Evolutionary conservation across 2,113 vertebrate genomes (phyloP).

Genomic region (Cyanoderma ruficeps): DNA sequence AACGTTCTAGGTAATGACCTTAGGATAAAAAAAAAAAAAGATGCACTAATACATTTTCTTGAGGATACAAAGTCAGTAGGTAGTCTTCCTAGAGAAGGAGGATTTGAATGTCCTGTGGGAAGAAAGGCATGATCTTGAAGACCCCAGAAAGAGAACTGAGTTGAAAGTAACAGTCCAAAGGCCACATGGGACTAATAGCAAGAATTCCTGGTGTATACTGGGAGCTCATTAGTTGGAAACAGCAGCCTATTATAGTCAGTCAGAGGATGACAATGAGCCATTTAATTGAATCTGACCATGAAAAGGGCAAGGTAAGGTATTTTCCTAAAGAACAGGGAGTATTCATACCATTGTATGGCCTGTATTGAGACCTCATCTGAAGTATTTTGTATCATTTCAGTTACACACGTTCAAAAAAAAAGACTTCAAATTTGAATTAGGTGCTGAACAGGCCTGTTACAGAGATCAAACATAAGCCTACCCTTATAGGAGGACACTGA

Average conservation of each 20-base stretch:
- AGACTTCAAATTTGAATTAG: background rate
- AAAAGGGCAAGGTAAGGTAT: conserved; percentile 24
- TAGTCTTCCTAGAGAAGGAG: background rate
- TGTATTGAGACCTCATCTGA: background rate
- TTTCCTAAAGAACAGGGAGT: background rate
- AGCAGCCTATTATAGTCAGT: conserved; percentile 21
- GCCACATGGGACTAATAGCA: background rate
- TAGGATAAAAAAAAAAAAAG: conserved; percentile 21
- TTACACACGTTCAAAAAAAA: background rate
- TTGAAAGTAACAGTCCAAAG: conserved; percentile 10
- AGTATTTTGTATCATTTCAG: background rate
- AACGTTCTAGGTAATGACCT: background rate
- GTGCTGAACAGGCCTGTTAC: background rate
- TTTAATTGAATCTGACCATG: conserved; percentile 31
- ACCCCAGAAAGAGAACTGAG: background rate
- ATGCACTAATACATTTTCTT: background rate
- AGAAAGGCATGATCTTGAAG: background rate
- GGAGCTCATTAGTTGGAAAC: conserved; percentile 37
- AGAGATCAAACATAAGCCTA: background rate
- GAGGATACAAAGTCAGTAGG: background rate
- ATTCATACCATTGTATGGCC: background rate
- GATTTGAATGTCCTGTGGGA: background rate
- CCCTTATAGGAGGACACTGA: background rate
- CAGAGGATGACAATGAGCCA: background rate
- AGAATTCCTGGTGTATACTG: background rate